Evolutionary conservation across 1,140 invertebrate genomes (phyloP).

Genomic region (Magallana gigas): DNA sequence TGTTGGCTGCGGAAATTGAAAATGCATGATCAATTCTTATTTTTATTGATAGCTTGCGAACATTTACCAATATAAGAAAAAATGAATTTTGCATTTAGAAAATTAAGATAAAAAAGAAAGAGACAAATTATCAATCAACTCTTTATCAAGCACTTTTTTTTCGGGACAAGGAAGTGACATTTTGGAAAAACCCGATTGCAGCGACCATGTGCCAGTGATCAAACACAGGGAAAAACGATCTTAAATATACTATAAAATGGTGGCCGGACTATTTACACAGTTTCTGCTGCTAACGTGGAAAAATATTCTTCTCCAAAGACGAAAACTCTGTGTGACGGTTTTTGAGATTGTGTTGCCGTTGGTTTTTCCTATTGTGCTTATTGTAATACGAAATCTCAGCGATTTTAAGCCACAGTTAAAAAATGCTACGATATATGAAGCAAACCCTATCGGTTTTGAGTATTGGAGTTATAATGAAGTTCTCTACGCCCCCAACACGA

Average conservation of each 20-base stretch:
- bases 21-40: too few species aligned
- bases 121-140: too few species aligned
- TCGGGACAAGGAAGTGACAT: too few species aligned
- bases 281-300: not conserved
- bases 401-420: not conserved
- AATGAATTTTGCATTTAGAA: too few species aligned
- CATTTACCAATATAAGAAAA: too few species aligned
- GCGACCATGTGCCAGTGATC: too few species aligned
- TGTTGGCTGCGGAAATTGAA: not conserved
- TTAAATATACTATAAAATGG: not conserved
- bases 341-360: constrained; percentile 1
- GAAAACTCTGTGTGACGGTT: not conserved
- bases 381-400: not conserved
- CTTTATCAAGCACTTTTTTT: too few species aligned
- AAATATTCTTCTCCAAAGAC: constrained; percentile 6
- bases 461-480: not conserved
- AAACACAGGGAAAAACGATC: not conserved
- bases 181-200: too few species aligned
- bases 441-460: not conserved
- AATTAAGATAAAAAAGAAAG: too few species aligned
- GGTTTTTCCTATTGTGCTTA: not conserved
- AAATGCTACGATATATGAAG: not conserved
- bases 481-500: not conserved
- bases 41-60: too few species aligned
- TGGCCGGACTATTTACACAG: not conserved